Conservation (phyloP, 64 coral and sea anemone genomes). For the Montipora capricornis region DNA sequence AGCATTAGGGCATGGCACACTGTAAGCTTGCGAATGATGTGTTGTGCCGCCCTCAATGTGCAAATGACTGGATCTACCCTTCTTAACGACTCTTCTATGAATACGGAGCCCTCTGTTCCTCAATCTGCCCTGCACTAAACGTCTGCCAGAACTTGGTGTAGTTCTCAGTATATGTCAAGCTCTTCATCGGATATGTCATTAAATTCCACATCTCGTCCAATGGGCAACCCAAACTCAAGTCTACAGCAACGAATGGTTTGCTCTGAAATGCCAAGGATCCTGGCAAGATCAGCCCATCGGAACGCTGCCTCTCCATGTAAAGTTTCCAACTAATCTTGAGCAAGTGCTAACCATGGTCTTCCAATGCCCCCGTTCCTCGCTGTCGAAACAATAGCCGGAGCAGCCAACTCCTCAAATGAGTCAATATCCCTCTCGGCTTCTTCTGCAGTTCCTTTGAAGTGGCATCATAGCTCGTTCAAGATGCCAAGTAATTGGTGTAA, state of each 20-base stretch:
- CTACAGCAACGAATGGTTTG: slow-evolving; percentile 3
- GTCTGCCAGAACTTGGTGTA: no score
- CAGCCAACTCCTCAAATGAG: background rate
- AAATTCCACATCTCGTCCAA: background rate
- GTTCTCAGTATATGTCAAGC: no score
- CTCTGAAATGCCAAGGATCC: slow-evolving; percentile 20
- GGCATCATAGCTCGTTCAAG: background rate
- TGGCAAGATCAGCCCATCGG: slow-evolving; percentile 41
- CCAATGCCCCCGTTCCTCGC: background rate
- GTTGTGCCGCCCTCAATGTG: no score
- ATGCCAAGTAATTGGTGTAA: background rate
- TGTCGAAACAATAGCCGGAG: background rate
- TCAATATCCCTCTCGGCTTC: background rate
- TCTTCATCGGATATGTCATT: background rate
- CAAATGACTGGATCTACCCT: no score
- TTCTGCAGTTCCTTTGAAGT: background rate
- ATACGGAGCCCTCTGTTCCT: no score
- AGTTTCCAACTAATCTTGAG: slow-evolving; percentile 8
- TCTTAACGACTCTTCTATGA: no score
- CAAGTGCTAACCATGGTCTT: slow-evolving; percentile 23
- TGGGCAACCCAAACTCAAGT: slow-evolving; percentile 8
- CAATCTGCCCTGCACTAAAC: no score
- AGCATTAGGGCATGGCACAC: no score
- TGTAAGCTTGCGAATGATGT: no score
- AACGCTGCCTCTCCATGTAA: slow-evolving; percentile 38